phyloP scores from a whole-genome alignment of 2,888 invertebrate genomes.

The Abscondita cerata region DNA sequence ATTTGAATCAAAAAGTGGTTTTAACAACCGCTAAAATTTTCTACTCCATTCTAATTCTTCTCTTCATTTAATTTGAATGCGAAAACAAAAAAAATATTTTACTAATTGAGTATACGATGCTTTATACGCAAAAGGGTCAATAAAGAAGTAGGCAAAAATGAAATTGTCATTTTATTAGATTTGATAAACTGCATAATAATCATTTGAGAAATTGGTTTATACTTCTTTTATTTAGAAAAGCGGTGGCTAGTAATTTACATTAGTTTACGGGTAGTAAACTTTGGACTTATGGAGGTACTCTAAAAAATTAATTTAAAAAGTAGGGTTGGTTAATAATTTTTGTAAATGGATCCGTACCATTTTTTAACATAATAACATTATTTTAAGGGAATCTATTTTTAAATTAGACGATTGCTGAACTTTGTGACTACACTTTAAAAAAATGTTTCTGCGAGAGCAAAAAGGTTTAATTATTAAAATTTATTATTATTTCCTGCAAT shows the following conservation, averaged over 20 bases:
- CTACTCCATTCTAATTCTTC: not conserved
- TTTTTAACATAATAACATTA: too few species aligned
- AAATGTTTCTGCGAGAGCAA: too few species aligned
- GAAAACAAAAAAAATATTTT: slow-evolving; percentile 5
- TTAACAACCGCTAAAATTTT: slow-evolving; percentile 19
- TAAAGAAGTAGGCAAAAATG: slow-evolving; percentile 28
- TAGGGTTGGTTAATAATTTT: too few species aligned
- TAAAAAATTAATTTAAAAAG: not conserved
- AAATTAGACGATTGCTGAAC: too few species aligned
- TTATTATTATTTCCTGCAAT: too few species aligned
- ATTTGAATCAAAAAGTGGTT: slow-evolving; percentile 17
- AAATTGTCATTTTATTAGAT: slow-evolving; percentile 38
- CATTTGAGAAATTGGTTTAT: slow-evolving; percentile 21
- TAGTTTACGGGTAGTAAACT: too few species aligned
- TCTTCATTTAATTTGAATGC: too few species aligned
- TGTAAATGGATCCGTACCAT: too few species aligned
- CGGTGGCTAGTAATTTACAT: slow-evolving; percentile 7
- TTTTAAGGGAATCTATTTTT: too few species aligned
- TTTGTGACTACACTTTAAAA: too few species aligned
- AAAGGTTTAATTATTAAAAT: too few species aligned
- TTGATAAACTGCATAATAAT: slow-evolving; percentile 27
- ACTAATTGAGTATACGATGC: not conserved
- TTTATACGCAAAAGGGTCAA: not conserved
- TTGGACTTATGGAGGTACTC: too few species aligned
- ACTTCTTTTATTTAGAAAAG: slow-evolving; percentile 16